Base-by-base conservation (phyloP, 2,113 vertebrate species). In the Grammomys dolichurus region DNA sequence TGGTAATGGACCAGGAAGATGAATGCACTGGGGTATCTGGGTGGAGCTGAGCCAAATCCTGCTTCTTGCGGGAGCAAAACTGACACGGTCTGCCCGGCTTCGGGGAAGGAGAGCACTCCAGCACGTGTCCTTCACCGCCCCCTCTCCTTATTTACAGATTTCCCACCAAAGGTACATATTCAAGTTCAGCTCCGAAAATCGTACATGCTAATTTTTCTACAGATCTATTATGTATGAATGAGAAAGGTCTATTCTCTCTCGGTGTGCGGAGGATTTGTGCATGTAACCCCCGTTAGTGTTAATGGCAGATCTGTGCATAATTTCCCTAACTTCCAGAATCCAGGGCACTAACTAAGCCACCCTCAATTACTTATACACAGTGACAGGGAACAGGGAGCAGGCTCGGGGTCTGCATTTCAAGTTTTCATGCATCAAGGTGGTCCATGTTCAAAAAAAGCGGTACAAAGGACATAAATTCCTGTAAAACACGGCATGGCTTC, bases 141-240 rank as follows among this genome's bases (percentile, higher is more conserved):
- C 98, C 98, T 98, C 80, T 95, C 90, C 90, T 97, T 97, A 98
- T 98, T 95, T 93, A 95, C 73, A 96, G 96, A 97, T 98, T 97
- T 98, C 98, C 96, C 96, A 97, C 97, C 95, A 98, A 98, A 98
- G 89, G 97, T 98, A 92, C 97, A 95, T 95, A 96, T 97, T 96
- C 84, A 97, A 97, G 96, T 97, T 97, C 97, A 97, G 96, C 94
- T 97, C 97, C 96, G 97, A 95, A 97, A 97, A 97, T 97, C 65
- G 7, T 58, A 95, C 96, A 96, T 98, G 97, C 98, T 98, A 97
- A 98, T 98, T 98, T 98, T 98, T 73, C 97, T 98, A 98, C 97
- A 98, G 98, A 98, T 98, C 97, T 98, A 98, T 98, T 98, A 98
- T 98, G 98, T 97, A 98, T 98, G 98, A 98, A 98, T 95, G 89